phyloP scores from a whole-genome alignment of 2,797 vertebrate species.

The Remorina albescens region DNA sequence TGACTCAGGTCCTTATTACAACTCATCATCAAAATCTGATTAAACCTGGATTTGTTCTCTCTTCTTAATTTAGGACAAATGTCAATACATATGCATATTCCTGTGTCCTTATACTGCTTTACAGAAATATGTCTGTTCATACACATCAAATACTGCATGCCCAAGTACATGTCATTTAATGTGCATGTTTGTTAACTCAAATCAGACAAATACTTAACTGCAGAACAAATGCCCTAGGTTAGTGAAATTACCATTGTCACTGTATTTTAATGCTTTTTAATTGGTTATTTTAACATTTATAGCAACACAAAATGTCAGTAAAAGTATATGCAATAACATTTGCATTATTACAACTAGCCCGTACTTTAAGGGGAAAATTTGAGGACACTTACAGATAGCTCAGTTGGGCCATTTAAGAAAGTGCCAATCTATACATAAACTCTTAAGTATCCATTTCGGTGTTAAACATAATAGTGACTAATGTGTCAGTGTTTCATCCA shows the following conservation, averaged over 20 bases:
- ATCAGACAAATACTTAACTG: slow-evolving; percentile 6
- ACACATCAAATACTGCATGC: background rate
- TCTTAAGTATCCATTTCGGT: background rate
- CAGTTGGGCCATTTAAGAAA: background rate
- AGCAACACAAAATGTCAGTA: background rate
- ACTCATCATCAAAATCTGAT: slow-evolving; percentile 65
- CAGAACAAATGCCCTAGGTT: background rate
- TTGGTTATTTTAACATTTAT: background rate
- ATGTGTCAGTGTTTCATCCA: background rate
- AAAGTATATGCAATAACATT: background rate
- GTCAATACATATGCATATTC: slow-evolving; percentile 3
- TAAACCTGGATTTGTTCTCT: slow-evolving; percentile 56
- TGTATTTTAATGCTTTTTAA: background rate
- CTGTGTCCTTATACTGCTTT: background rate
- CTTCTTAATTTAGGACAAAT: slow-evolving; percentile 26
- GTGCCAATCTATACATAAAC: background rate
- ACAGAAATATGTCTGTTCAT: slow-evolving; percentile 2
- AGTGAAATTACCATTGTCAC: background rate
- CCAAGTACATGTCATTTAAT: background rate
- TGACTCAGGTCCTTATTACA: slow-evolving; percentile 67
- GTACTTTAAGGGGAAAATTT: background rate
- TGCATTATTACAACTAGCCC: background rate
- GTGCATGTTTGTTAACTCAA: background rate
- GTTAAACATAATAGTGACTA: background rate
- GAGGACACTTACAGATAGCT: background rate